phyloP scores from a whole-genome alignment of 2,888 invertebrate genomes.

The Biston betularia region DNA sequence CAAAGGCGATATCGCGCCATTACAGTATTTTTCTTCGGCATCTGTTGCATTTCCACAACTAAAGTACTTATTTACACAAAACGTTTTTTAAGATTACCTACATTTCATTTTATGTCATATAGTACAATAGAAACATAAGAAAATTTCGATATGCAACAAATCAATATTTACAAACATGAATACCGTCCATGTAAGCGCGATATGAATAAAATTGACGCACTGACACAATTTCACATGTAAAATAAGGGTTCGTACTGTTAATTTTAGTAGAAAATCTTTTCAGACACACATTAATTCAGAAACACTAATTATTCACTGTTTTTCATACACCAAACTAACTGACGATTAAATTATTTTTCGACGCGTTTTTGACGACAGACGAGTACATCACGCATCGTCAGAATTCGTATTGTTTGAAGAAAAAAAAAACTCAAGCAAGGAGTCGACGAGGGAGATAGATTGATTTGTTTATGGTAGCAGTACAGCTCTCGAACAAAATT shows the following conservation, averaged over 20 bases:
- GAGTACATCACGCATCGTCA: constrained; percentile 61
- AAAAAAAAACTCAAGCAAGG: neutral
- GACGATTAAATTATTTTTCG: constrained; percentile 55
- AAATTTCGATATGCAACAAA: constrained; percentile 72
- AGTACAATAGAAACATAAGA: constrained; percentile 50
- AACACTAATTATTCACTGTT: constrained; percentile 54
- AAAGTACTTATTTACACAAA: constrained; percentile 44
- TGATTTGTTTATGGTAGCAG: constrained; percentile 5
- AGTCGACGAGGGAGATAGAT: neutral
- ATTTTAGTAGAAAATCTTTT: constrained; percentile 27
- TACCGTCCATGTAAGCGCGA: constrained; percentile 68
- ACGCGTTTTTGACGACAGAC: constrained; percentile 57
- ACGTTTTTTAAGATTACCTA: constrained; percentile 61
- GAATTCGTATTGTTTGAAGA: constrained; percentile 60
- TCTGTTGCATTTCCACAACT: constrained; percentile 77
- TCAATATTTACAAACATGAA: constrained; percentile 85
- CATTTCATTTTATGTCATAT: constrained; percentile 72
- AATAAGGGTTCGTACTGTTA: constrained; percentile 36
- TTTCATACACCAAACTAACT: constrained; percentile 78
- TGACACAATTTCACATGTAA: constrained; percentile 51
- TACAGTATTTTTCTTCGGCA: constrained; percentile 55
- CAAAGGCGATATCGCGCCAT: constrained; percentile 69
- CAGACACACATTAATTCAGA: constrained; percentile 60
- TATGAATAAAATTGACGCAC: constrained; percentile 52
- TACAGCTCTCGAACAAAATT: neutral